A percentile compares a stretch with the other conserved stretches of the same genome.
Evolutionary conservation across 2,797 vertebrate species (phyloP).

Genomic region (Crocidura indochinensis): DNA sequence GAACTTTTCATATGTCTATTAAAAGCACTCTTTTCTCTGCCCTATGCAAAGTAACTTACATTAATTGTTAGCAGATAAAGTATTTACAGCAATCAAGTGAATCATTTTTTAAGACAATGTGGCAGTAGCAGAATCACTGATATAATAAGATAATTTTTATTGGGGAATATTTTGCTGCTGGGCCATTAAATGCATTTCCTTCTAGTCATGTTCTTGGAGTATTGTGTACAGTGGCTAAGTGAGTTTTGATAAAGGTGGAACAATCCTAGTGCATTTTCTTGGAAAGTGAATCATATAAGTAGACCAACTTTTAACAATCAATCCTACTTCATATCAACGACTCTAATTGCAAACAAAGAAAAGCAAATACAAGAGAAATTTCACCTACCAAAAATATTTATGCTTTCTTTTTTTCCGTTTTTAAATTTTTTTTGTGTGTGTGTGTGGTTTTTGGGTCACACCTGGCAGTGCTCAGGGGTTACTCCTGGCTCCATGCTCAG

Average conservation of each 20-base stretch:
- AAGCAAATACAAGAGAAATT: too few species aligned
- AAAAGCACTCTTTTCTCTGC: constrained; percentile 1
- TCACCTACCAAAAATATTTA: too few species aligned
- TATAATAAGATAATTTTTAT: neutral
- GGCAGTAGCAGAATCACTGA: neutral
- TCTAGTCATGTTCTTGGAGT: constrained; percentile 36
- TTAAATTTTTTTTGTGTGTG: too few species aligned
- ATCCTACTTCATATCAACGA: constrained; percentile 73
- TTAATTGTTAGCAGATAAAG: constrained; percentile 42
- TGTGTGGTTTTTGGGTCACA: too few species aligned
- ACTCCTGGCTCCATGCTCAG: too few species aligned
- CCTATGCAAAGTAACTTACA: constrained; percentile 57
- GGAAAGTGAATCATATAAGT: constrained; percentile 82
- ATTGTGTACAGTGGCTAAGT: constrained; percentile 80
- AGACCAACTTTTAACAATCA: constrained; percentile 79
- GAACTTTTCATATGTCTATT: neutral
- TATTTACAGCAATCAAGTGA: neutral
- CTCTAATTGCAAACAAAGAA: too few species aligned
- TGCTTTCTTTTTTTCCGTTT: too few species aligned
- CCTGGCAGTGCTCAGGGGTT: too few species aligned
- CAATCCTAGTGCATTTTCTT: constrained; percentile 81
- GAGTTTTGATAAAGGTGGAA: constrained; percentile 77
- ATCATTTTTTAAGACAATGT: neutral
- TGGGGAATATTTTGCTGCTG: neutral
- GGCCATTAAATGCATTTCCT: neutral